phyloP scores from a whole-genome alignment of 2,888 invertebrate species.

The Tupiocoris notatus region DNA sequence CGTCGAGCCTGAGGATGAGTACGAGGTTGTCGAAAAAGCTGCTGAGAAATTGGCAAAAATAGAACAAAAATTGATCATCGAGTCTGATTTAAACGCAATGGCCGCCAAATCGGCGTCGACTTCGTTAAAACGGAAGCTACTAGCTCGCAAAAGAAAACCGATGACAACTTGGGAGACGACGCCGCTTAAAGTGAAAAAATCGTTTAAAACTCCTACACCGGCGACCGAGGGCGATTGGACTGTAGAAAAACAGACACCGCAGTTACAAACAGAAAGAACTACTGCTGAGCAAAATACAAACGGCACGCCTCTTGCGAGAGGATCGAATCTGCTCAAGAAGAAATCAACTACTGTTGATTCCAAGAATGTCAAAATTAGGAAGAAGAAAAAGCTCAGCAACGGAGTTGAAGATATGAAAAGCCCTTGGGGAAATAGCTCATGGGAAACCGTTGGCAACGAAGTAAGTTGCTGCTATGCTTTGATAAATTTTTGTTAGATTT shows the following conservation, averaged over 20 bases:
- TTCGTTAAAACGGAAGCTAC: background rate
- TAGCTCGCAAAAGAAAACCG: background rate
- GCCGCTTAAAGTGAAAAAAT: background rate
- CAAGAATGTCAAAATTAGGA: background rate
- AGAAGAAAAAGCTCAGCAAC: constrained; percentile 20
- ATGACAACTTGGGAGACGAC: constrained; percentile 19
- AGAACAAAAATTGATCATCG: constrained; percentile 13
- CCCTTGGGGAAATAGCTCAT: constrained; percentile 26
- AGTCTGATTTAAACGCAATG: constrained; percentile 1
- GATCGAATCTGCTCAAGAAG: background rate
- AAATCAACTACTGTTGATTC: background rate
- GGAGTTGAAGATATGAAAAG: background rate
- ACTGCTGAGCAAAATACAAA: background rate
- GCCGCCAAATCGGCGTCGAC: background rate
- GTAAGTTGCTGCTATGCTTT: constrained; percentile 5
- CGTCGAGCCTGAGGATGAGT: constrained; percentile 49
- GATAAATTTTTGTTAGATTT: background rate
- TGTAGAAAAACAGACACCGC: background rate
- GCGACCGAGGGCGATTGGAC: constrained; percentile 26
- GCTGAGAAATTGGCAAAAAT: constrained; percentile 34
- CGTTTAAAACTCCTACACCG: background rate
- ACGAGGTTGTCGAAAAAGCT: constrained; percentile 44
- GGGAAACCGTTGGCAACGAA: constrained; percentile 14
- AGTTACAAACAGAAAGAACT: background rate
- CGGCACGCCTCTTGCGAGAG: background rate